Conservation (phyloP, 2,888 invertebrate species). For the Branchipolynoe longqiensis region DNA sequence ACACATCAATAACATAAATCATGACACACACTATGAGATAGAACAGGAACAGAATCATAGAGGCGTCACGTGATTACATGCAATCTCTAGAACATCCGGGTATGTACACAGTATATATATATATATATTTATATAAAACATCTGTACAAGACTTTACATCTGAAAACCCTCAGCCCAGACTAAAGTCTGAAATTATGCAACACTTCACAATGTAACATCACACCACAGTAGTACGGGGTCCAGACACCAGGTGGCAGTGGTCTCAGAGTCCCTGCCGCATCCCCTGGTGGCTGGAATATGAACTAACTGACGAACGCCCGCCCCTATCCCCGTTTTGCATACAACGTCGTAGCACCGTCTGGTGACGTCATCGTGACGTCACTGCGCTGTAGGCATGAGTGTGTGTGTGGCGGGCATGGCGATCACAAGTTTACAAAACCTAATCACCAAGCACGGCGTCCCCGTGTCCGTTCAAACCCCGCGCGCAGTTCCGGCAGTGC, state of each 20-base stretch:
- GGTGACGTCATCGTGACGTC: too few relatives aligned
- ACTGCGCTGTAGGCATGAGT: too few relatives aligned
- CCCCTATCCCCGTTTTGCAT: too few relatives aligned
- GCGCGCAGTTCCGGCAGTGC: too few relatives aligned
- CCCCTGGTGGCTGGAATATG: neutral
- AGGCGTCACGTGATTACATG: neutral
- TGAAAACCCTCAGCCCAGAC: constrained; percentile 34
- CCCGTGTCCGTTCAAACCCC: neutral
- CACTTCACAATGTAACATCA: constrained; percentile 14
- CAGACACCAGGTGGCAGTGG: neutral
- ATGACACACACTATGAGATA: neutral
- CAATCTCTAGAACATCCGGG: neutral
- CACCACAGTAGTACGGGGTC: neutral
- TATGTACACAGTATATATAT: constrained; percentile 47
- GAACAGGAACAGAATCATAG: neutral
- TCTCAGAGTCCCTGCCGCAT: neutral
- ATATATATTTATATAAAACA: constrained; percentile 16
- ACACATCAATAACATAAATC: neutral
- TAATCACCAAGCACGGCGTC: too few relatives aligned
- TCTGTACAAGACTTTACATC: constrained; percentile 56
- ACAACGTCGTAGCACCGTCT: constrained; percentile 11
- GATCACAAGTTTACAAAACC: too few relatives aligned
- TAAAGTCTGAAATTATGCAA: constrained; percentile 34
- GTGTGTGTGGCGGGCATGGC: too few relatives aligned
- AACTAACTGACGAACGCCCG: neutral